phyloP scores from a whole-genome alignment of 2,797 vertebrate species.

The Sparus aurata region DNA sequence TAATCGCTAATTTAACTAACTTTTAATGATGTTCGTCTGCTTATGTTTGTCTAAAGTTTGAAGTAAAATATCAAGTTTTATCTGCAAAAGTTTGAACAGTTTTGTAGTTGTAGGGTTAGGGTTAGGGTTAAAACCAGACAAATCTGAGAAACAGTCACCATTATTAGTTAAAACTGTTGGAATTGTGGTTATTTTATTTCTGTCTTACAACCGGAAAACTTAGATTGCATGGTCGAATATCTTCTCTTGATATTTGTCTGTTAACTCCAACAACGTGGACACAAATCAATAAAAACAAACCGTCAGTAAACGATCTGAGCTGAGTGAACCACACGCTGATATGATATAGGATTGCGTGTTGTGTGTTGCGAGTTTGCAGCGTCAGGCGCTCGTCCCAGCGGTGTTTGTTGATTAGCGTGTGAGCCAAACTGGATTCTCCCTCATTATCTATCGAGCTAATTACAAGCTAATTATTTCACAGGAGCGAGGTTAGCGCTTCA shows the following conservation, averaged over 20 bases:
- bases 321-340: conserved; percentile 28
- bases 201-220: too few relatives aligned
- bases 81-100: too few relatives aligned
- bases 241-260: not conserved
- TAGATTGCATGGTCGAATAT: not conserved
- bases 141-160: not conserved
- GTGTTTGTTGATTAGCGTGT: conserved; percentile 53
- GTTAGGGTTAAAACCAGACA: too few relatives aligned
- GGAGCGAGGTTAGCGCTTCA: conserved; percentile 41
- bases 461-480: conserved; percentile 64
- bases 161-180: conserved; percentile 2
- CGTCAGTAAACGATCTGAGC: conserved; percentile 19
- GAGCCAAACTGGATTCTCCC: conserved; percentile 60
- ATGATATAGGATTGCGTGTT: conserved; percentile 30
- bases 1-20: too few relatives aligned
- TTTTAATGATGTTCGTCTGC: too few relatives aligned
- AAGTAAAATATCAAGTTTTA: too few relatives aligned
- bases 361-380: conserved; percentile 17
- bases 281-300: conserved; percentile 24
- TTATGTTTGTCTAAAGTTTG: too few relatives aligned
- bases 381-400: conserved; percentile 40
- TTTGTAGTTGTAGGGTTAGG: too few relatives aligned
- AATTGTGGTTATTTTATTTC: conserved; percentile 5
- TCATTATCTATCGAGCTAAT: conserved; percentile 68
- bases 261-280: conserved; percentile 16